phyloP scores from a whole-genome alignment of 2,888 invertebrate species.

The Sisyra terminalis region DNA sequence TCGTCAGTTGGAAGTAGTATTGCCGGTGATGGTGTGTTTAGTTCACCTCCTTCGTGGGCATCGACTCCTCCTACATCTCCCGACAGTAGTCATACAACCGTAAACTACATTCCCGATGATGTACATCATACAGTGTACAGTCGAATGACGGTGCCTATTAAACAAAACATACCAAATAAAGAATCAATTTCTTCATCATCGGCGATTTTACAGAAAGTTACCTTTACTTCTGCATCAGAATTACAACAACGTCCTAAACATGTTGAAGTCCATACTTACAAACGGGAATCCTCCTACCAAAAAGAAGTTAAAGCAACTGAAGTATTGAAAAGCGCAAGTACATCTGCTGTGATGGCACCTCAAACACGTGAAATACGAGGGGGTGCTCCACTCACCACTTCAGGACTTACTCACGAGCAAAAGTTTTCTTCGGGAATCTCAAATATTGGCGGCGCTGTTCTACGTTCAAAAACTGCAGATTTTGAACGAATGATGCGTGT shows the following conservation, averaged over 20 bases:
- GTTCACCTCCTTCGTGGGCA: conserved; percentile 39
- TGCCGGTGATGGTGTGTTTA: conserved; percentile 25
- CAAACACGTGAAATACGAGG: conserved; percentile 10
- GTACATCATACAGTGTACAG: conserved; percentile 11
- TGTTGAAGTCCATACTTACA: conserved; percentile 15
- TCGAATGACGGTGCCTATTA: conserved; percentile 11
- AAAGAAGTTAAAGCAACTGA: conserved; percentile 13
- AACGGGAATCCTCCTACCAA: conserved; percentile 16
- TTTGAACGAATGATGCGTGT: conserved; percentile 39
- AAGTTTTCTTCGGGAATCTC: conserved; percentile 39
- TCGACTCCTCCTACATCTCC: conserved; percentile 40
- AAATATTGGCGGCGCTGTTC: conserved; percentile 46
- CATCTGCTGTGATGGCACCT: conserved; percentile 12
- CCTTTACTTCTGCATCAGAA: conserved; percentile 43
- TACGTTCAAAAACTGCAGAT: conserved; percentile 48
- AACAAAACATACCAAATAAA: conserved; percentile 17
- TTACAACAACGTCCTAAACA: conserved; percentile 25
- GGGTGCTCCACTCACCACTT: conserved; percentile 6
- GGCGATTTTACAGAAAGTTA: conserved; percentile 36
- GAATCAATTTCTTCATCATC: conserved; percentile 19
- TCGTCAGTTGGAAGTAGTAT: conserved; percentile 21
- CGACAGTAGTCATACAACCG: conserved; percentile 33
- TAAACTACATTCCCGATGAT: conserved; percentile 35
- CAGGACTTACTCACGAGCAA: conserved; percentile 16
- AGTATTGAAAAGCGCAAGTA: conserved; percentile 18